These are phyloP conservation scores for Tetropium fuscum DNA, from an alignment of 2,888 invertebrate species.

Conservation along the genomic window DNA sequence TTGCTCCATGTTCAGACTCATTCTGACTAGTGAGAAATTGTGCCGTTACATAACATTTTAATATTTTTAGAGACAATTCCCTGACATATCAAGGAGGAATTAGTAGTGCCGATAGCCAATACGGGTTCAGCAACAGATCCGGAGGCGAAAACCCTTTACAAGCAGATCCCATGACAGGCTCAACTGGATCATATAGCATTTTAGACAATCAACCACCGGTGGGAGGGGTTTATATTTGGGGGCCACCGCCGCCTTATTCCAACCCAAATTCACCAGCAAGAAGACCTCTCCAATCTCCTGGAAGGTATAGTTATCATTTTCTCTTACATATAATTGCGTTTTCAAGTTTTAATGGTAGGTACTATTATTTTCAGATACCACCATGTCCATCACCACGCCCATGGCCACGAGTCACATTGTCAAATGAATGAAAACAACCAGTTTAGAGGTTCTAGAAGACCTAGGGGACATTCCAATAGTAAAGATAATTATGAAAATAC, in stretches of 20 bases:
- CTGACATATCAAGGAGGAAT: slow-evolving; percentile 73
- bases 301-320: slow-evolving; percentile 49
- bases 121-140: slow-evolving; percentile 76
- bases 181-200: slow-evolving; percentile 71
- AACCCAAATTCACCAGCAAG: slow-evolving; percentile 80
- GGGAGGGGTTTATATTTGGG: slow-evolving; percentile 78
- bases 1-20: slow-evolving; percentile 6
- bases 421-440: slow-evolving; percentile 63
- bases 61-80: slow-evolving; percentile 65
- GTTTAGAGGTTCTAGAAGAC: slow-evolving; percentile 56
- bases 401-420: slow-evolving; percentile 64
- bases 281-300: slow-evolving; percentile 65
- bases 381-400: slow-evolving; percentile 62
- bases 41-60: too few species aligned
- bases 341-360: too few species aligned
- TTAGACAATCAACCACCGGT: slow-evolving; percentile 69
- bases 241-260: slow-evolving; percentile 90
- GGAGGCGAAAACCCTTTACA: slow-evolving; percentile 58
- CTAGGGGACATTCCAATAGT: slow-evolving; percentile 56
- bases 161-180: slow-evolving; percentile 60
- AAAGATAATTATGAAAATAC: slow-evolving; percentile 71
- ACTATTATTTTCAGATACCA: slow-evolving; percentile 54
- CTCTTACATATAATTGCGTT: too few species aligned
- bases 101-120: slow-evolving; percentile 84
- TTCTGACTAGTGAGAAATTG: too few species aligned